Evolutionary conservation across 2,113 vertebrate genomes (phyloP).

Genomic region (Sebastes schlegelii): DNA sequence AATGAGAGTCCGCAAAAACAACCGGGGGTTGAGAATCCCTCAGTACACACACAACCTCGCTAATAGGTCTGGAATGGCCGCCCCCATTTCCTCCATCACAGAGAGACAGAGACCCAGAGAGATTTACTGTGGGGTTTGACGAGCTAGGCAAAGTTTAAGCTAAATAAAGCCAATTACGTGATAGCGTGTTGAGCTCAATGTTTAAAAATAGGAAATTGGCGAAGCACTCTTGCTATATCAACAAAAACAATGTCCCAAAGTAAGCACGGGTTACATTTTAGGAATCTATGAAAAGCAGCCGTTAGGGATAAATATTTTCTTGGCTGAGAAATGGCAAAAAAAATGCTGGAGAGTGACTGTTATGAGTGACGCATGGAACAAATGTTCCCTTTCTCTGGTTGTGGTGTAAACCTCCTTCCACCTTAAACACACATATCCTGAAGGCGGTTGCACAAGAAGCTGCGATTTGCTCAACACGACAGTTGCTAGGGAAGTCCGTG

Average conservation of each 20-base stretch:
- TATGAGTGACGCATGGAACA: not conserved
- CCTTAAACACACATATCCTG: slow-evolving; percentile 19
- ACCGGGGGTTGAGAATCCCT: slow-evolving; percentile 60
- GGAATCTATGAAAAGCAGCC: slow-evolving; percentile 3
- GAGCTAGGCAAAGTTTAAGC: slow-evolving; percentile 24
- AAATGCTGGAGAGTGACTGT: not conserved
- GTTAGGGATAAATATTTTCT: not conserved
- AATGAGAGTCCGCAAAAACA: slow-evolving; percentile 69
- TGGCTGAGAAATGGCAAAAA: not conserved
- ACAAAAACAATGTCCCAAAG: not conserved
- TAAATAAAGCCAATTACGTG: slow-evolving; percentile 33
- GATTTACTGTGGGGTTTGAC: slow-evolving; percentile 52
- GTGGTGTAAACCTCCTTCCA: not conserved
- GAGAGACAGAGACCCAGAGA: slow-evolving; percentile 41
- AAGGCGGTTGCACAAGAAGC: slow-evolving; percentile 12
- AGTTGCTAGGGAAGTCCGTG: slow-evolving; percentile 10
- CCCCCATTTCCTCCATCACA: slow-evolving; percentile 52
- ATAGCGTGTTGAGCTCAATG: slow-evolving; percentile 24
- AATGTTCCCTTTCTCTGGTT: slow-evolving; percentile 27
- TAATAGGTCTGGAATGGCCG: slow-evolving; percentile 72
- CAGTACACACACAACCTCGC: slow-evolving; percentile 57
- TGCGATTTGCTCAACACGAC: slow-evolving; percentile 21
- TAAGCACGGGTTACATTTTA: not conserved
- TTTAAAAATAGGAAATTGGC: slow-evolving; percentile 46
- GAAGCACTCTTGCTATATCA: not conserved